Evolutionary conservation across 2,888 invertebrate genomes (phyloP).

Genomic region (Meganola albula): DNA sequence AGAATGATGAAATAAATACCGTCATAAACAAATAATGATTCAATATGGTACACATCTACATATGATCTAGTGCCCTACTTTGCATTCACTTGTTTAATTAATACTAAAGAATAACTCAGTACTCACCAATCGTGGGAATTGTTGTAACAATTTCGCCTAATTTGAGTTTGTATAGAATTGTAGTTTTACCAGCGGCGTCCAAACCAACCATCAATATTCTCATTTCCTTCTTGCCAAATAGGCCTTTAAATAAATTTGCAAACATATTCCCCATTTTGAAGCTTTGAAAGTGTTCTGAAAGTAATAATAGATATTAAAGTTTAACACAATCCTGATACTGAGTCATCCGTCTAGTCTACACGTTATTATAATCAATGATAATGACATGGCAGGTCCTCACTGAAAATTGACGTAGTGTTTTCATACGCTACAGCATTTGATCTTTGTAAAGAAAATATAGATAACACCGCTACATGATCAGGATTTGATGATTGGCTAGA

Average conservation of each 20-base stretch:
- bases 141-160: slow-evolving; percentile 99
- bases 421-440: no score
- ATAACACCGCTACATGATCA: no score
- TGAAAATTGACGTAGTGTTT: slow-evolving; percentile 39
- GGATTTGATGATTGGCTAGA: no score
- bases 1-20: no score
- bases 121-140: slow-evolving; percentile 98
- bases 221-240: slow-evolving; percentile 99
- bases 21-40: no score
- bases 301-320: slow-evolving; percentile 40
- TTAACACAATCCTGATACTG: slow-evolving; percentile 47
- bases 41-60: no score
- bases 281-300: slow-evolving; percentile 75
- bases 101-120: slow-evolving; percentile 9
- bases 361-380: slow-evolving; percentile 72
- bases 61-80: no score
- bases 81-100: no score
- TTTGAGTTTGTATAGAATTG: slow-evolving; percentile 99
- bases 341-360: slow-evolving; percentile 64
- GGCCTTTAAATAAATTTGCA: slow-evolving; percentile 98
- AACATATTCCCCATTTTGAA: slow-evolving; percentile 98
- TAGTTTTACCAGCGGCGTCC: slow-evolving; percentile 99
- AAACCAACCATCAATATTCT: slow-evolving; percentile 99
- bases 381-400: slow-evolving; percentile 72
- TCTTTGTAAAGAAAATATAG: no score